Base-by-base conservation (phyloP, 2,888 invertebrate genomes). In the Noctuana brunneofusca region DNA sequence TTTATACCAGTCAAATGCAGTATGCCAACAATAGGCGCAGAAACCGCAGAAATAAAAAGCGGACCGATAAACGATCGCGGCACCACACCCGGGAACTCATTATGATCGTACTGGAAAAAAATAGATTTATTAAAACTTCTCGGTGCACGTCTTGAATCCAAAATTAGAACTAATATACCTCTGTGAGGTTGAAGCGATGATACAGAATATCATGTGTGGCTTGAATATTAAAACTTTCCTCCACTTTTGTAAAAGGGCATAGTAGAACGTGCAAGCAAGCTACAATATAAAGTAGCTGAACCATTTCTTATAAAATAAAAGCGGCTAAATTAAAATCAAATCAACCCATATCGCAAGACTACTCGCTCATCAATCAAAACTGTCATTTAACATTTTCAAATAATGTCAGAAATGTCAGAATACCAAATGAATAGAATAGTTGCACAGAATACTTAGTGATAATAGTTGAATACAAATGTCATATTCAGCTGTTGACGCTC, bases 141-240 rank as follows among this genome's bases (percentile, higher is more conserved):
- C 69, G 71, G 62, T 71, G 75, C 73, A 72, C 73, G 75, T 73
- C 74, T 66, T 75, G 71, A 76, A 76, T 89, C 89, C 89, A 89
- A 89, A 91, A 82, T 89, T 91, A 89, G 90, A 89, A 75, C 71
- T 67, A 67, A 68, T 75, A 76, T 93, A 98, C 98, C 95, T 96
- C 92, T 63, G 95, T 93, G 71, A 98, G 92, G 93, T 97, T 96
- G 86, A 93, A 92, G 71, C 96, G 94, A 83, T 97, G 95, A 87
- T 97, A 98, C 53, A 99, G 92, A 76, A 99, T 94, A 89, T 99
- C 99, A 89, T 99, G 99, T 84, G 96, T 96, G 20, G 99, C 99
- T 92, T 99, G 99, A 64, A 99, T 92, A 91, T 99, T 99, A 85
- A 99, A 99, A 88, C 99, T 99, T 92, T 99, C 99, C 89, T 99